Evolutionary conservation across 1,140 invertebrate genomes (phyloP).

Genomic region (Brachionus manjavacas): DNA sequence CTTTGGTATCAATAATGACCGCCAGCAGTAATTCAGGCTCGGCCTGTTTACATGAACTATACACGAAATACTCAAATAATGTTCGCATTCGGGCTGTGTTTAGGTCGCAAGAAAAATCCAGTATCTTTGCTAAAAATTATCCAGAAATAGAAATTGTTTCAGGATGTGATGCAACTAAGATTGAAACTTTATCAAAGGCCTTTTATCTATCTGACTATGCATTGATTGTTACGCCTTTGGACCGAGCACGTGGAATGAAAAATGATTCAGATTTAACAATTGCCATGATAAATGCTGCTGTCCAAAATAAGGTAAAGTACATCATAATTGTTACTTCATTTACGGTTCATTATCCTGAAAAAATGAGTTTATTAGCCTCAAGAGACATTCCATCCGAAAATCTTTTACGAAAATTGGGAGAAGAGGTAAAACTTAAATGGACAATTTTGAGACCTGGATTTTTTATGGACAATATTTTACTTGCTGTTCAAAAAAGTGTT

Average conservation of each 20-base stretch:
- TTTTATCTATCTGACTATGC: background rate
- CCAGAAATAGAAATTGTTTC: background rate
- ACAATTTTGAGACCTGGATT: background rate
- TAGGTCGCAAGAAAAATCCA: background rate
- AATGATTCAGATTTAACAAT: background rate
- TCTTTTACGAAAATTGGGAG: background rate
- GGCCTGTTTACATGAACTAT: background rate
- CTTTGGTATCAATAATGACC: background rate
- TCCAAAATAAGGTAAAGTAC: background rate
- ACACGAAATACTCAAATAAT: background rate
- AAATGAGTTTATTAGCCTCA: background rate
- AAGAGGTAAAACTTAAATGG: slow-evolving; percentile 8
- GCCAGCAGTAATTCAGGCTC: slow-evolving; percentile 8
- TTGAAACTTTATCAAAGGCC: background rate
- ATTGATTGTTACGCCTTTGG: background rate
- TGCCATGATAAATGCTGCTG: background rate
- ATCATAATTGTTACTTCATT: slow-evolving; percentile 12
- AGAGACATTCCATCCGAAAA: background rate
- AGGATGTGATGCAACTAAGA: background rate
- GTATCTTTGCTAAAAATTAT: background rate
- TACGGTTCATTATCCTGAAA: background rate
- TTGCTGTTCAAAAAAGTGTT: background rate
- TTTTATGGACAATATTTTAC: slow-evolving; percentile 18
- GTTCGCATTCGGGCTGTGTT: slow-evolving; percentile 10
- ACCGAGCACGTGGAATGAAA: background rate